Base-by-base conservation (phyloP, 1,140 invertebrate genomes). In the Monomorium pharaonis region DNA sequence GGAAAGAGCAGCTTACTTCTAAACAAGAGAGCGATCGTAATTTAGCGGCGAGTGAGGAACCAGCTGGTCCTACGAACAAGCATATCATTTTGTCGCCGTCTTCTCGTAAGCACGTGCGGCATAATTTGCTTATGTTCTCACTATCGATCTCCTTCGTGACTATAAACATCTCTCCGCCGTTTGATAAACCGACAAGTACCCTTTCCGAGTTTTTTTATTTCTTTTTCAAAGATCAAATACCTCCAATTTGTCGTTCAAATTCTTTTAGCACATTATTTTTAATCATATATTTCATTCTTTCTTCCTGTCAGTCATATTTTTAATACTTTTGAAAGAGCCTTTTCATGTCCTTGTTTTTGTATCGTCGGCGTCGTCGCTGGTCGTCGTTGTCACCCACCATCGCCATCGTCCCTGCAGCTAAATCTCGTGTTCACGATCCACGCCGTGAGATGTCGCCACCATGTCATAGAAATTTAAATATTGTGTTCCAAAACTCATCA, bases 61-160 rank as follows among this genome's bases (percentile, higher is more conserved):
- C 93, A 14, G 94, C 92, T 3, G 94, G 94, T 4, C 94, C 94
- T 70, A 95, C 91, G 77, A 95, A 95, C n/a, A 95, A 88, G 88
- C 92, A 95, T 74, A 95, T 89, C 94, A 95, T 95, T 90, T 95
- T 95, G 51, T 94, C 93, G n/a, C 93, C 92, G 70, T 95, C 94
- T 77, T 95, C 94, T 75, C 94, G 92, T 21, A 95, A 89, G 77
- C 94, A 95, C 0, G 94, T 95, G 9, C 94, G 92, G 65, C 94
- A 95, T 33, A 95, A 80, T 90, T 94, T 95, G 33, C 93, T 93
- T 2, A 95, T 95, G 81, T 95, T 95, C 75, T 95, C 93, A 76
- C 93, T 92, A 72, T 95, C 94, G n/a, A 95, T 95, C 78, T 93
- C 92, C 85, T 95, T 95, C 3, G 94, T 95, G 7, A 95, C 94